Evolutionary conservation across 2,888 invertebrate species (phyloP).

Genomic region (Kryphioiulus occultus): DNA sequence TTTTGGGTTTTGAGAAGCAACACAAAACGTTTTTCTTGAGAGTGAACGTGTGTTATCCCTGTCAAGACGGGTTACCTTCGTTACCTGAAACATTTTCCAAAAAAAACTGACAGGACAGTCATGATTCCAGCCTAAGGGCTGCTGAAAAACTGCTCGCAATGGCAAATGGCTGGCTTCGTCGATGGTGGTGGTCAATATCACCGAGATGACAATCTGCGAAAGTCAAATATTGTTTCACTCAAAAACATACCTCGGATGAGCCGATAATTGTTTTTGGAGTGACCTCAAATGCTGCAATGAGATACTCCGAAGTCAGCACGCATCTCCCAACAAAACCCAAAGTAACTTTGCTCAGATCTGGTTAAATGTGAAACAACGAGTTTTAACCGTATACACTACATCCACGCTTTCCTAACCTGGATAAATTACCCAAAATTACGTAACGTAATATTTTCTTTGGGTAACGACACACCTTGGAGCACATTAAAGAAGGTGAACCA

Average conservation of each 20-base stretch:
- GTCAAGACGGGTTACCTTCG: background rate
- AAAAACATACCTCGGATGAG: background rate
- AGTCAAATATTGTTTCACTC: background rate
- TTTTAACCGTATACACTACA: no score
- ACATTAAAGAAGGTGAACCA: no score
- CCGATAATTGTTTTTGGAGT: background rate
- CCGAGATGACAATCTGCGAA: background rate
- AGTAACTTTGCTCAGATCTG: no score
- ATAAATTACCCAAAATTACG: no score
- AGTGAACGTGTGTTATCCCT: background rate
- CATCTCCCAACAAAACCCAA: no score
- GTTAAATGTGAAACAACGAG: no score
- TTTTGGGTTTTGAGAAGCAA: background rate
- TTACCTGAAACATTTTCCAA: background rate
- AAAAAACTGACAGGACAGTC: background rate
- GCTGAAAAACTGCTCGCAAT: background rate
- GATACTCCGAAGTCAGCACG: no score
- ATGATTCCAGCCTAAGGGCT: background rate
- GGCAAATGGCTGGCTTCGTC: background rate
- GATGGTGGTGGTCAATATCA: conserved; percentile 5
- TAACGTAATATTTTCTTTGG: no score
- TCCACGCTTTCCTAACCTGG: no score
- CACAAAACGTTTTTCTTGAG: background rate
- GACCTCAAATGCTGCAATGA: background rate
- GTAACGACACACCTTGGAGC: no score